Base-by-base conservation (phyloP, 2,888 invertebrate species). In the Julus scanicus region DNA sequence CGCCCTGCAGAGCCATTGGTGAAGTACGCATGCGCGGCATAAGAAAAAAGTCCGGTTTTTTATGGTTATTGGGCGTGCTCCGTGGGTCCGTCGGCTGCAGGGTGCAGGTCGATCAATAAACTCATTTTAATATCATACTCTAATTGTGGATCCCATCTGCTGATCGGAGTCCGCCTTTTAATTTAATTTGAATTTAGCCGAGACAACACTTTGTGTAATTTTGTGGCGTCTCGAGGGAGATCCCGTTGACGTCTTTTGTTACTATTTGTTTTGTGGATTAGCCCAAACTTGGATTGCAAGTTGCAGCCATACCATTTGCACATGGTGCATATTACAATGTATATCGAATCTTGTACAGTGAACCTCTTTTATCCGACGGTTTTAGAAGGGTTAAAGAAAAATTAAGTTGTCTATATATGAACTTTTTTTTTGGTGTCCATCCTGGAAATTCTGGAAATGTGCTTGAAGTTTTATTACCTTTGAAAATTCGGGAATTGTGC, bases 111-210 rank as follows among this genome's bases (percentile, higher is more conserved):
- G 63, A 63, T 63, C 63, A 20, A 63, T 63, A 53, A 53, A 63
- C 63, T 63, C 63, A 63, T 63, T 63, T 63, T 63, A 63, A 63
- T 63, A 63, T 20, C 63, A 63, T 63, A 6, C n/a, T 20, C 63
- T 63, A 63, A 63, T 63, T 63, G 63, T 20, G 63, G 63, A 63
- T 63, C 63, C 63, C 63, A 63, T 63, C 63, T 63, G 63, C 63
- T 63, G 63, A 63, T 63, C 63, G n/a, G 63, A n/a, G 63, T 63
- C 63, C 20, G 63, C 63, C 63, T 63, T 63, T 63, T 63, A 63
- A 63, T 63, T 63, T 63, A 63, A 63, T 63, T 63, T 63, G 63
- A n/a, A 63, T 63, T 63, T 63, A 8, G n/a, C 63, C 63, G 5
- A 63, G 20, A 63, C 63, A 63, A 63, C 63, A 20, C 63, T 63